Conservation (phyloP, 1,140 invertebrate genomes). For the Caenorhabditis remanei region DNA sequence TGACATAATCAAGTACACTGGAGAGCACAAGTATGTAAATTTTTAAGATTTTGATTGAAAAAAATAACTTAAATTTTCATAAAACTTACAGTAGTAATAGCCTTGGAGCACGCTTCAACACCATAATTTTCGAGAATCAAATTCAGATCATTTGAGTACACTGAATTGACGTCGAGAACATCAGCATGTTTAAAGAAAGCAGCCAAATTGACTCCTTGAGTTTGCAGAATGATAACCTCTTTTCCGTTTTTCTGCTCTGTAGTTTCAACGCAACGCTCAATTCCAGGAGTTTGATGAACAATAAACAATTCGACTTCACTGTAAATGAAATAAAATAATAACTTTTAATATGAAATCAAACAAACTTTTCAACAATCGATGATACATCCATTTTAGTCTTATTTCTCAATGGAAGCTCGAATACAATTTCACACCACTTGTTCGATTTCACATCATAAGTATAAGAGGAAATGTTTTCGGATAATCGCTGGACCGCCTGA, state of each 20-base stretch:
- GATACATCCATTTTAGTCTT: conserved; percentile 83
- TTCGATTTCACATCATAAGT: conserved; percentile 76
- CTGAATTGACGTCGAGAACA: conserved; percentile 86
- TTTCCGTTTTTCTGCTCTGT: conserved; percentile 76
- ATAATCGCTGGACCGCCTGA: conserved; percentile 23
- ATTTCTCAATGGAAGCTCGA: conserved; percentile 80
- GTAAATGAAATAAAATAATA: neutral
- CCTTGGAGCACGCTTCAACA: conserved; percentile 92
- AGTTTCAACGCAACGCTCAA: conserved; percentile 86
- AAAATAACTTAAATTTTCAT: neutral
- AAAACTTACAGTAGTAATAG: conserved; percentile 83
- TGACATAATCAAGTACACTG: too few relatives aligned
- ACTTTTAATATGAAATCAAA: neutral
- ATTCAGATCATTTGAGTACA: conserved; percentile 96
- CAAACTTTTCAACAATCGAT: conserved; percentile 82
- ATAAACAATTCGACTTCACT: conserved; percentile 84
- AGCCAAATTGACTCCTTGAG: conserved; percentile 93
- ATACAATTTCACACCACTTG: conserved; percentile 85
- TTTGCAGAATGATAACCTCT: conserved; percentile 84
- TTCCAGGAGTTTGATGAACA: conserved; percentile 86
- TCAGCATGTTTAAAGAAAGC: conserved; percentile 88
- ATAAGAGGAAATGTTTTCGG: conserved; percentile 49
- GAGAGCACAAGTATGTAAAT: too few relatives aligned
- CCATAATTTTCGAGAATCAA: conserved; percentile 86
- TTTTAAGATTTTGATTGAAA: too few relatives aligned